Evolutionary conservation across 2,888 invertebrate species (phyloP).

Genomic region (Patella pellucida): DNA sequence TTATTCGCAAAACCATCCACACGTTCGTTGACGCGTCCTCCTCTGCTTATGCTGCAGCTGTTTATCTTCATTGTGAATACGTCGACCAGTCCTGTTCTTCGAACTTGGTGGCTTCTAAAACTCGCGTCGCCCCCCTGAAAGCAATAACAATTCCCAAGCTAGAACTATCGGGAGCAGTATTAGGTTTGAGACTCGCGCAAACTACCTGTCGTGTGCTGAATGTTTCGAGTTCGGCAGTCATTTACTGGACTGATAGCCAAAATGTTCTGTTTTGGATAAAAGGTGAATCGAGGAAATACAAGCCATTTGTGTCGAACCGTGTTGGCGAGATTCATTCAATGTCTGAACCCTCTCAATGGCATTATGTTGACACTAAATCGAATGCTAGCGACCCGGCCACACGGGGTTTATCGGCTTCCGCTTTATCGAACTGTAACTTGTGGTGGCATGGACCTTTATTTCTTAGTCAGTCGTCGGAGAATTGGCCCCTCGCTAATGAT

Average conservation of each 20-base stretch:
- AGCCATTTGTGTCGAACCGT: background rate
- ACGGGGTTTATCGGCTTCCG: background rate
- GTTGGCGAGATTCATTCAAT: background rate
- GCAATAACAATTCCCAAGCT: no score
- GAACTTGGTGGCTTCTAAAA: conserved; percentile 4
- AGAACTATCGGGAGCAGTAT: no score
- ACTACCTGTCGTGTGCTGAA: background rate
- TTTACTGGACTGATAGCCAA: background rate
- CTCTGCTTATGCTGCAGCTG: background rate
- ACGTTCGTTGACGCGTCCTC: background rate
- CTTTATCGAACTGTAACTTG: background rate
- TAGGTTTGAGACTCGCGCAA: background rate
- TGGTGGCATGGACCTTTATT: background rate
- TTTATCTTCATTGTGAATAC: background rate
- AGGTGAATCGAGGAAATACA: background rate
- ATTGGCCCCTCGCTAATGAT: background rate
- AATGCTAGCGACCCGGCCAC: background rate
- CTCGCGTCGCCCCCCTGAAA: no score
- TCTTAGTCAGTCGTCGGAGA: background rate
- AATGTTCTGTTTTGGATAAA: background rate
- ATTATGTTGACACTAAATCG: background rate
- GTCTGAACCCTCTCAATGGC: background rate
- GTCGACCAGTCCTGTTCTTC: background rate
- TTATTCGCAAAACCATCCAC: background rate
- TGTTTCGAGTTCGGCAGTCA: background rate